Evolutionary conservation across 1,140 invertebrate genomes (phyloP), one percentile per base, ranked within the genome.

Genomic region (Anoplolepis gracilipes): DNA sequence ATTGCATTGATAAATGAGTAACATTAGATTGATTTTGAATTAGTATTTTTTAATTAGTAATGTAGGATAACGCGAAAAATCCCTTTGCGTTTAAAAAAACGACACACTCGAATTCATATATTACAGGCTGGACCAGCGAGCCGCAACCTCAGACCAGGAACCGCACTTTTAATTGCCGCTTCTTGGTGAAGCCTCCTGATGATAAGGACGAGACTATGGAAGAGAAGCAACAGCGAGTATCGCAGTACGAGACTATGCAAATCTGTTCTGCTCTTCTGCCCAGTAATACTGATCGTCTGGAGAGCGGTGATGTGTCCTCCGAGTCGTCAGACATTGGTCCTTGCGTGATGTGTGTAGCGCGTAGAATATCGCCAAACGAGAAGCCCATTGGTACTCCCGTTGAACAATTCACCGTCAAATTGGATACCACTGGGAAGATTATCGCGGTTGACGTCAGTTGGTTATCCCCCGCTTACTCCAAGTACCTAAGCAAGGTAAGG

Each of bases 321-420:
- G 96, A 95, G 90, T 95, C 94, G 55, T 94, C 95, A 82, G 96
- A 96, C 89, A 93, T 94, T 86, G 96, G 96, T 92, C 96, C 96
- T 84, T 96, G 96, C 93, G 95, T 98, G 85, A 96, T 98, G 95
- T 98, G 98, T 95, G 97, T 98, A 57, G 97, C 97, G 93, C 97
- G 98, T 92, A 96, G 98, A 92, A 97, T 98, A 90, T 97, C 97
- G 86, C 96, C 97, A 87, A 97, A 97, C 92, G 98, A 99, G 93
- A 97, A 98, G 92, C 96, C 97, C 88, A 95, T 96, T 90, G 96
- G 96, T 90, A 94, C 96, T 92, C 95, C 96, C 91, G 96, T 98
- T 89, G 98, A 98, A 94, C 98, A 98, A 94, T 98, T 99, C 95
- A 98, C 98, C 91, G 98, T 99, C 92, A 98, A 98, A 95, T 96